Percentiles rank a stretch among this genome's conserved stretches.
Evolutionary conservation across 2,797 vertebrate species (phyloP).

Genomic region (Rhinophrynus dorsalis): DNA sequence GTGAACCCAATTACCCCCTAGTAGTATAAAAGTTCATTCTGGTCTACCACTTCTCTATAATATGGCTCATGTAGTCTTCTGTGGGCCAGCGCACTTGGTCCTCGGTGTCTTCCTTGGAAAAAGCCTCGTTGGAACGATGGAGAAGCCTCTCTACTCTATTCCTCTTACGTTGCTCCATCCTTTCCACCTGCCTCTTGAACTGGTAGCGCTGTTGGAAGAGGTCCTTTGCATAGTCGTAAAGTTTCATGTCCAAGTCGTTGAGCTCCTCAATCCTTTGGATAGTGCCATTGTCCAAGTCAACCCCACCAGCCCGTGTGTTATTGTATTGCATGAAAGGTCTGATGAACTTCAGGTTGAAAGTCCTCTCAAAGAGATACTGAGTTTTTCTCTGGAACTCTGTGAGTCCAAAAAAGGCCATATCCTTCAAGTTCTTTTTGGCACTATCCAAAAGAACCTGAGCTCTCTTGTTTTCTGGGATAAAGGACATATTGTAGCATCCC

Average conservation of each 20-base stretch:
- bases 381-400: constrained; percentile 98
- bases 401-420: constrained; percentile 98
- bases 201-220: constrained; percentile 98
- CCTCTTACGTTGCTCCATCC: constrained; percentile 87
- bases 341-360: constrained; percentile 96
- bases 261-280: constrained; percentile 94
- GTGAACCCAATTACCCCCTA: constrained; percentile 37
- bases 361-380: constrained; percentile 96
- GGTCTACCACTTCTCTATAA: constrained; percentile 96
- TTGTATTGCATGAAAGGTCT: constrained; percentile 98
- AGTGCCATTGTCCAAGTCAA: constrained; percentile 89
- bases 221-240: constrained; percentile 96
- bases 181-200: constrained; percentile 90
- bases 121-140: constrained; percentile 69
- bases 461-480: constrained; percentile 90
- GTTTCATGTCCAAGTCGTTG: constrained; percentile 94
- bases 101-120: constrained; percentile 75
- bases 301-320: constrained; percentile 91
- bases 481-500: constrained; percentile 98
- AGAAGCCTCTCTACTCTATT: constrained; percentile 82
- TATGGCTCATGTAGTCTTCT: constrained; percentile 99
- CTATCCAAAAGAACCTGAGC: constrained; percentile 94
- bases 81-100: constrained; percentile 87
- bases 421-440: constrained; percentile 95
- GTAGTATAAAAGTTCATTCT: constrained; percentile 64